A percentile compares a stretch with the other conserved stretches of the same genome.
These are phyloP conservation scores for Digitonthophagus gazella DNA, from an alignment of 2,888 invertebrate species.

Conservation along the genomic window DNA sequence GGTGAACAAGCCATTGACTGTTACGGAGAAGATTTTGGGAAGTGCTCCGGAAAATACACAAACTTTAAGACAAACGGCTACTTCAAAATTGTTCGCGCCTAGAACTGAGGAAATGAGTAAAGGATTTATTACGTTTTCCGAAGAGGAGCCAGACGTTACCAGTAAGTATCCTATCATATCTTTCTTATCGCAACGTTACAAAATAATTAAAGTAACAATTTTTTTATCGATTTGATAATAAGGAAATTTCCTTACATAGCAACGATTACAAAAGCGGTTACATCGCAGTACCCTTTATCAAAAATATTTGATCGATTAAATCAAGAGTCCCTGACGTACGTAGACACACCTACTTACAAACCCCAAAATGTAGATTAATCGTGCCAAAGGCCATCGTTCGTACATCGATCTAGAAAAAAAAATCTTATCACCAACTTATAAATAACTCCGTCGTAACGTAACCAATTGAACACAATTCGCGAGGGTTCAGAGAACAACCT, in stretches of 20 bases:
- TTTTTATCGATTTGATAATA: not conserved
- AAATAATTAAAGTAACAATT: not conserved
- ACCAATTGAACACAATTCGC: not conserved
- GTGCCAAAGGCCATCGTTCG: slow-evolving; percentile 5
- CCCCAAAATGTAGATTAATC: not conserved
- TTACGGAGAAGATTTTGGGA: slow-evolving; percentile 48
- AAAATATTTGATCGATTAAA: not conserved
- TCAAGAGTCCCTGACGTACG: not conserved
- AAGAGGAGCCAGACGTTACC: slow-evolving; percentile 79
- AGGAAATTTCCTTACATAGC: no score
- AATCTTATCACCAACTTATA: not conserved
- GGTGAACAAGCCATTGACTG: slow-evolving; percentile 38
- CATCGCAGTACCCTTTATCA: no score
- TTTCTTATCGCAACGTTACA: not conserved
- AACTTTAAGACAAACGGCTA: slow-evolving; percentile 55
- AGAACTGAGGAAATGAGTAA: slow-evolving; percentile 92
- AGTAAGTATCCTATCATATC: slow-evolving; percentile 62
- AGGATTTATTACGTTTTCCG: slow-evolving; percentile 84
- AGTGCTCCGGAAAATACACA: slow-evolving; percentile 25
- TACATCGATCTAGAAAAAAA: not conserved
- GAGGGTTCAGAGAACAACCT: not conserved
- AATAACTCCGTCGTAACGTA: no score
- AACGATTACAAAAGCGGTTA: no score
- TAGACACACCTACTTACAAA: slow-evolving; percentile 15
- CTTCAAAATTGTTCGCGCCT: slow-evolving; percentile 75